A percentile compares a stretch with the other conserved stretches of the same genome.
These are phyloP conservation scores for Lordiphosa clarofinis DNA, from an alignment of 1,140 invertebrate genomes.

Conservation along the genomic window DNA sequence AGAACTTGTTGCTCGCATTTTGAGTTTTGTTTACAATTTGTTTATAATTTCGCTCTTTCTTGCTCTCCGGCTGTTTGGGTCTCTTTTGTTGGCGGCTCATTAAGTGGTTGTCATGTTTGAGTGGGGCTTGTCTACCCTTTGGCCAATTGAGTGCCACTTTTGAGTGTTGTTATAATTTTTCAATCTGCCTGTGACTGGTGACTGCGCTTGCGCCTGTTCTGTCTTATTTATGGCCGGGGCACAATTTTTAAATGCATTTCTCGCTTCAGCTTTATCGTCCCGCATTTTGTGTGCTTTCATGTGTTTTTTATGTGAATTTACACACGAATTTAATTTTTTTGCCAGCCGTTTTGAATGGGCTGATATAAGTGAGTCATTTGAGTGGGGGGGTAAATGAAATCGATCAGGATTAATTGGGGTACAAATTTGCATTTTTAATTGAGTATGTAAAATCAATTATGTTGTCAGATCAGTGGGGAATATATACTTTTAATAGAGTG, in stretches of 20 bases:
- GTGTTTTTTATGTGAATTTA: slow-evolving; percentile 63
- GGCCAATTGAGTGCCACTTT: slow-evolving; percentile 60
- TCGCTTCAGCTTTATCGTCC: slow-evolving; percentile 42
- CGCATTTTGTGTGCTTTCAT: slow-evolving; percentile 58
- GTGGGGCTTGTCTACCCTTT: slow-evolving; percentile 40
- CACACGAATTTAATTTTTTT: slow-evolving; percentile 31
- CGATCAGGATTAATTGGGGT: background rate
- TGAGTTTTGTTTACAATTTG: slow-evolving; percentile 11
- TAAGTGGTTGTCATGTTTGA: slow-evolving; percentile 47
- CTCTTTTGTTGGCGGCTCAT: slow-evolving; percentile 28
- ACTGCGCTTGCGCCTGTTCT: slow-evolving; percentile 17
- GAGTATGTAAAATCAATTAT: no score
- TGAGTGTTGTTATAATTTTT: slow-evolving; percentile 69
- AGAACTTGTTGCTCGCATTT: slow-evolving; percentile 15
- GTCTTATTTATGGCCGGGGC: slow-evolving; percentile 55
- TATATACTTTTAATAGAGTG: no score
- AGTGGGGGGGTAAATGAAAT: background rate
- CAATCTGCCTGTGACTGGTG: slow-evolving; percentile 52
- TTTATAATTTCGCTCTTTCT: slow-evolving; percentile 1
- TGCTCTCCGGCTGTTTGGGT: background rate
- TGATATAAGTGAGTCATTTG: slow-evolving; percentile 43
- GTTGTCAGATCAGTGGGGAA: no score
- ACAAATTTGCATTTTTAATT: no score
- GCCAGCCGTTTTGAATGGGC: slow-evolving; percentile 27
- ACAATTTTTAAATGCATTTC: slow-evolving; percentile 61